These are phyloP conservation scores for Lamellibrachia luymesi DNA, from an alignment of 1,140 invertebrate genomes.

Conservation along the genomic window DNA sequence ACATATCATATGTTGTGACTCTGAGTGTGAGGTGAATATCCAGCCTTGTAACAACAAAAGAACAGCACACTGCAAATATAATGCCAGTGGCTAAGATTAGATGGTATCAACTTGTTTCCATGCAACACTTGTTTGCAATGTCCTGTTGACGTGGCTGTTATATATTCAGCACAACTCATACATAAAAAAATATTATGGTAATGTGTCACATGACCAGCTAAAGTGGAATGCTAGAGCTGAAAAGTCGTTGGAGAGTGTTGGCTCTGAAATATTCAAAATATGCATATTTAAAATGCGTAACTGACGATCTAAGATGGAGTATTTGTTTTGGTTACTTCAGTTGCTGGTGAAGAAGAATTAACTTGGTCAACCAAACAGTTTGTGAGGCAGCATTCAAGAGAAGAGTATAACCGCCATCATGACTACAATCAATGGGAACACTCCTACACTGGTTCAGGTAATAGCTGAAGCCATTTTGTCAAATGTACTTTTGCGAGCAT, in stretches of 20 bases:
- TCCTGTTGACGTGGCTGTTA: neutral
- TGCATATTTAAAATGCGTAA: neutral
- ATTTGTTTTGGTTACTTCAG: neutral
- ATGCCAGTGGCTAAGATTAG: neutral
- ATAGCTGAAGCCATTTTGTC: neutral
- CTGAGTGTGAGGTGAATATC: too few species aligned
- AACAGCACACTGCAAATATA: neutral
- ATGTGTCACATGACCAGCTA: neutral
- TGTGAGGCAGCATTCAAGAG: neutral
- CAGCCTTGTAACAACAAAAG: too few species aligned
- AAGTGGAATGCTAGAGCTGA: neutral
- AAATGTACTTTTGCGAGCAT: neutral
- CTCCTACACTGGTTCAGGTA: neutral
- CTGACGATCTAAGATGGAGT: neutral
- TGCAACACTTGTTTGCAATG: neutral
- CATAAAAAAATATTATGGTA: too few species aligned
- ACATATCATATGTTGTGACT: too few species aligned
- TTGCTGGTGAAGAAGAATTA: neutral
- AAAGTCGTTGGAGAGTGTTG: neutral
- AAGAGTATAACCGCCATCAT: neutral
- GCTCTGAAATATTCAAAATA: neutral
- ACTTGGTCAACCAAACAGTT: neutral
- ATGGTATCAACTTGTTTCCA: neutral
- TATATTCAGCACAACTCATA: neutral
- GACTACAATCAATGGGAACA: neutral